Evolutionary conservation across 2,888 invertebrate genomes (phyloP).

Genomic region (Rambutsinella grinnellia): DNA sequence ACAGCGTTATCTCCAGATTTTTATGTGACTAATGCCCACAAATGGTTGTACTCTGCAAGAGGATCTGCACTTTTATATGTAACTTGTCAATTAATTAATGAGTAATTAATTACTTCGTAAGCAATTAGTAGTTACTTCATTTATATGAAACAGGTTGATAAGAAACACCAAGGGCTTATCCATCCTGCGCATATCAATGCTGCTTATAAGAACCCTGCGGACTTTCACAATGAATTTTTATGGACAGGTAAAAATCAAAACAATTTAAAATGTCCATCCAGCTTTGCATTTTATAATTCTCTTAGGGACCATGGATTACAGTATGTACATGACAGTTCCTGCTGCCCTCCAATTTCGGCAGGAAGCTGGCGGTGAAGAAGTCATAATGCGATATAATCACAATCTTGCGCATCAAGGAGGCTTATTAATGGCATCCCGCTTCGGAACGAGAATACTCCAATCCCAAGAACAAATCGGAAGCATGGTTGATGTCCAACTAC

Average conservation of each 20-base stretch:
- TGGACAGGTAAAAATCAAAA: conserved; percentile 58
- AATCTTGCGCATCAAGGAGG: conserved; percentile 51
- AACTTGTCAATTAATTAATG: too few relatives aligned
- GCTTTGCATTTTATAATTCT: too few relatives aligned
- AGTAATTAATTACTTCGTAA: too few relatives aligned
- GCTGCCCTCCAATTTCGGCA: conserved; percentile 55
- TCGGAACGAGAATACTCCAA: conserved; percentile 41
- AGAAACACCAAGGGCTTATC: conserved; percentile 44
- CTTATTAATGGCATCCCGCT: conserved; percentile 16
- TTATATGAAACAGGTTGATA: too few relatives aligned
- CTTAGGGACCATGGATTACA: conserved; percentile 60
- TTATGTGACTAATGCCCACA: conserved; percentile 60
- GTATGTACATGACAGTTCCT: conserved; percentile 50
- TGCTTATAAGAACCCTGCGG: conserved; percentile 23
- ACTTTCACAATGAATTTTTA: conserved; percentile 58
- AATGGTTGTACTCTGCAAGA: conserved; percentile 58
- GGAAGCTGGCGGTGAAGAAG: conserved; percentile 51
- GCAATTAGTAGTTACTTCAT: too few relatives aligned
- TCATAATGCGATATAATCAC: conserved; percentile 53
- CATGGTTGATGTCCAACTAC: conserved; percentile 53
- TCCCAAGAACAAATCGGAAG: conserved; percentile 46
- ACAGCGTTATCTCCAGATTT: conserved; percentile 50
- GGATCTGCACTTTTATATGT: conserved; percentile 46
- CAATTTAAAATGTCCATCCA: too few relatives aligned
- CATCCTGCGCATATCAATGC: conserved; percentile 55